A percentile compares a stretch with the other conserved stretches of the same genome.
Conservation (phyloP, 2,888 invertebrate genomes). For the Drosophila lutescens region DNA sequence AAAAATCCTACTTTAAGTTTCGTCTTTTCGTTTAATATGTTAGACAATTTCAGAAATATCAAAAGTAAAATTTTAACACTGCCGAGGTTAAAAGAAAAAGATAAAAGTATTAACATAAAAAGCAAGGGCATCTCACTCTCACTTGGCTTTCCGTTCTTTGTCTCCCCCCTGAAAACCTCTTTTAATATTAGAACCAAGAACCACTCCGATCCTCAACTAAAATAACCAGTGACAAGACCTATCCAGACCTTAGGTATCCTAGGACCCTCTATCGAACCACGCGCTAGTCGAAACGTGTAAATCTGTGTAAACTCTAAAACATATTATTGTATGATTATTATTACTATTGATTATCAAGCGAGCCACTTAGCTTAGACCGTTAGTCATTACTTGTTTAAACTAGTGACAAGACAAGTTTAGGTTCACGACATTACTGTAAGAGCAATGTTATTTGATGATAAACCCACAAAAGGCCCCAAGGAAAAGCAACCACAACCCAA, state of each 20-base stretch:
- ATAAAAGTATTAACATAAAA: conserved; percentile 12
- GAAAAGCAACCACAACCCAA: conserved; percentile 34
- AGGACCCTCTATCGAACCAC: conserved; percentile 37
- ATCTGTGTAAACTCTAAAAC: conserved; percentile 71
- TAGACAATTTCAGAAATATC: conserved; percentile 50
- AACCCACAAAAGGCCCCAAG: conserved; percentile 40
- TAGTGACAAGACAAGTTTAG: conserved; percentile 45
- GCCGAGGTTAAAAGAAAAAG: conserved; percentile 47
- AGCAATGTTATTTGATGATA: conserved; percentile 36
- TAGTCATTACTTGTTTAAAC: conserved; percentile 68
- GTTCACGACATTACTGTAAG: conserved; percentile 54
- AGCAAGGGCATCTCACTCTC: conserved; percentile 32
- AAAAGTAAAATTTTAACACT: conserved; percentile 59
- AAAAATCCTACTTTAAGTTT: background rate
- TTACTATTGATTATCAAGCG: conserved; percentile 63
- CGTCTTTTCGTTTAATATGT: background rate
- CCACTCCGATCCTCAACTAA: conserved; percentile 27
- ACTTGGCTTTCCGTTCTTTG: conserved; percentile 34
- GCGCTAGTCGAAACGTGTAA: conserved; percentile 49
- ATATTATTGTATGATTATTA: conserved; percentile 72
- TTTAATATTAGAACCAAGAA: conserved; percentile 33
- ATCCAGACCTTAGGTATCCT: conserved; percentile 58
- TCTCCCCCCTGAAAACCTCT: background rate
- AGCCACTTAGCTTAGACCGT: conserved; percentile 71
- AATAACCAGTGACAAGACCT: conserved; percentile 48